Percentiles rank a stretch among this genome's conserved stretches.
These are phyloP conservation scores for Novumbra hubbsi DNA, from an alignment of 2,797 vertebrate genomes.

Conservation along the genomic window DNA sequence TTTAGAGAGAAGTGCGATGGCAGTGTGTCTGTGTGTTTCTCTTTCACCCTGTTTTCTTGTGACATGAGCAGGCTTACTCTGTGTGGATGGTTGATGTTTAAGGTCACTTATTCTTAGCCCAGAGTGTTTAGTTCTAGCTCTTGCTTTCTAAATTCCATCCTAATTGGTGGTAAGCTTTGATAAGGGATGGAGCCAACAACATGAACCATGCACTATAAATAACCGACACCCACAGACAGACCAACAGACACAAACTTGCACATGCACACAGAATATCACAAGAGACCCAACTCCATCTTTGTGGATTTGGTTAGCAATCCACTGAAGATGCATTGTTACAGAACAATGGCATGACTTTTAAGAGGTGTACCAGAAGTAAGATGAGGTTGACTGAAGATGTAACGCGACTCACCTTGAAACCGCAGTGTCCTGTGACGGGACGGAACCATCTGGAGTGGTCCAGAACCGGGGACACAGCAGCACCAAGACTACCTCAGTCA, in stretches of 20 bases:
- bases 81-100: conserved; percentile 60
- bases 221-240: conserved; percentile 39
- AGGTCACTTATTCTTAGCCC: conserved; percentile 74
- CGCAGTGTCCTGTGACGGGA: conserved; percentile 20
- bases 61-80: conserved; percentile 55
- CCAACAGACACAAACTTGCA: not conserved
- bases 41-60: conserved; percentile 46
- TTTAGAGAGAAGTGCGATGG: too few relatives aligned
- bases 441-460: conserved; percentile 20
- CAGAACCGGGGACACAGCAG: not conserved
- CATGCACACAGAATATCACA: not conserved
- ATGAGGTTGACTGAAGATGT: not conserved
- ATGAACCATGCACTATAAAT: conserved; percentile 67
- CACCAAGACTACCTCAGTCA: not conserved
- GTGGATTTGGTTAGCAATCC: not conserved
- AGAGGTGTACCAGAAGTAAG: not conserved
- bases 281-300: not conserved
- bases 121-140: conserved; percentile 66
- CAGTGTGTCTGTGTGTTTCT: conserved; percentile 23
- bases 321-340: not conserved
- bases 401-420: conserved; percentile 32
- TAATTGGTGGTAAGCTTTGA: conserved; percentile 71
- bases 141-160: conserved; percentile 78
- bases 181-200: conserved; percentile 63
- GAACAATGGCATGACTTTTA: not conserved